These are phyloP conservation scores for Lucinisca nassula DNA, from an alignment of 2,888 invertebrate species.

Conservation along the genomic window DNA sequence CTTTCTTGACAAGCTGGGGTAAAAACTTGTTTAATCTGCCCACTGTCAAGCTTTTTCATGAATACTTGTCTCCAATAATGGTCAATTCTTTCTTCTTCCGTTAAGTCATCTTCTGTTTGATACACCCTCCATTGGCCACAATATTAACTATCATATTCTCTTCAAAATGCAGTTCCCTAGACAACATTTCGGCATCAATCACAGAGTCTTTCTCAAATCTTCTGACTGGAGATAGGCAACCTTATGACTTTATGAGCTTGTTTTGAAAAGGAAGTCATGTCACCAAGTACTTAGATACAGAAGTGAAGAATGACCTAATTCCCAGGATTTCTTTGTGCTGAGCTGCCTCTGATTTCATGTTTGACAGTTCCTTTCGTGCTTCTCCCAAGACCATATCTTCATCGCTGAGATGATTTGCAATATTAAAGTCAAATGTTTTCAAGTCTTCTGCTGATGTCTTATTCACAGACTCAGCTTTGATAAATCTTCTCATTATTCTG, in stretches of 20 bases:
- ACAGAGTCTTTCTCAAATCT: not conserved
- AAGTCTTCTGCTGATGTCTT: conserved; percentile 12
- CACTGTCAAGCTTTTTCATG: not conserved
- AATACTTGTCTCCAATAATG: conserved; percentile 7
- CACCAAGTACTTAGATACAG: not conserved
- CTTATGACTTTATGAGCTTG: not conserved
- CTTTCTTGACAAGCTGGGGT: conserved; percentile 22
- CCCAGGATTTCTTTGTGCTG: not conserved
- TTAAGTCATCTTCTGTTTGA: not conserved
- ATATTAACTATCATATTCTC: not conserved
- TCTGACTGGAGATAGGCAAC: not conserved
- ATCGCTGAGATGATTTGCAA: conserved; percentile 26
- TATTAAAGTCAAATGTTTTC: conserved; percentile 25
- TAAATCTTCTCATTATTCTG: conserved; percentile 34
- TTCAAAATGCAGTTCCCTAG: not conserved
- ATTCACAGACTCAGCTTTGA: conserved; percentile 14
- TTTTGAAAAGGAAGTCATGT: not conserved
- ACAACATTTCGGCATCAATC: not conserved
- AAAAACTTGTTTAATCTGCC: not conserved
- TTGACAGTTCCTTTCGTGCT: conserved; percentile 28
- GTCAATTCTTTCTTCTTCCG: not conserved
- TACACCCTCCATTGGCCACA: not conserved
- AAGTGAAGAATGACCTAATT: not conserved
- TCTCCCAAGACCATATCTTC: conserved; percentile 41
- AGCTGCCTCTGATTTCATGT: not conserved